Base-by-base conservation (phyloP, 1,140 invertebrate genomes). In the Cydia splendana region DNA sequence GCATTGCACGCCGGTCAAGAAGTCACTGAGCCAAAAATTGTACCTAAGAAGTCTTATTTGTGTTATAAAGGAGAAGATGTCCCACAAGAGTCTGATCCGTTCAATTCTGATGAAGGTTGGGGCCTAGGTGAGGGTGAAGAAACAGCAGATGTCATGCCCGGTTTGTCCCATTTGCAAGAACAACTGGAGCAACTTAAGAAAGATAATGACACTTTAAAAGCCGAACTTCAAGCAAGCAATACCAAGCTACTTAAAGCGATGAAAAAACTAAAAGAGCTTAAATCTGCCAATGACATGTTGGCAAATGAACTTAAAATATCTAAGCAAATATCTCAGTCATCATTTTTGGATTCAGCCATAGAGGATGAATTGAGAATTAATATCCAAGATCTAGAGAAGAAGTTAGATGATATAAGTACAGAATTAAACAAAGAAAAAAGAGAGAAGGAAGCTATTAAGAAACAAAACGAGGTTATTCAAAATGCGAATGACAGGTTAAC, bases 181-280 rank as follows among this genome's bases (percentile, higher is more conserved):
- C 81, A 89, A 81, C 87, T 92, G 73, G 71, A 85, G 34, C 65
- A 85, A 74, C 80, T 93, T 12, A 85, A 87, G 69, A 87, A 85
- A 78, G 82, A 88, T 69, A 94, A 93, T 78, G 82, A 87, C 18
- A 81, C 80, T 45, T 78, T 94, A 5, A 84, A 93, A n/a, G 91
- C 95, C 28, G 95, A 96, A 67, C 91, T 95, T 7, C 94, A 94
- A 77, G 88, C 94, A 4, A 88, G 93, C 38, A 96, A 97, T 83
- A 82, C 94, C 1, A 96, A 96, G 81, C 95, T 95, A 30, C 93
- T 94, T 7, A 97, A 96, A 91, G 94, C 96, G 15, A 90, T 97
- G 78, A 97, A 95, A 82, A 97, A 97, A 87, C 86, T 97, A 1
- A 97, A 97, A 83, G 96, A 97, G 84, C 94, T 96, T 76, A 96